Base-by-base conservation (phyloP, 2,888 invertebrate species). In the Luffia ferchaultella region DNA sequence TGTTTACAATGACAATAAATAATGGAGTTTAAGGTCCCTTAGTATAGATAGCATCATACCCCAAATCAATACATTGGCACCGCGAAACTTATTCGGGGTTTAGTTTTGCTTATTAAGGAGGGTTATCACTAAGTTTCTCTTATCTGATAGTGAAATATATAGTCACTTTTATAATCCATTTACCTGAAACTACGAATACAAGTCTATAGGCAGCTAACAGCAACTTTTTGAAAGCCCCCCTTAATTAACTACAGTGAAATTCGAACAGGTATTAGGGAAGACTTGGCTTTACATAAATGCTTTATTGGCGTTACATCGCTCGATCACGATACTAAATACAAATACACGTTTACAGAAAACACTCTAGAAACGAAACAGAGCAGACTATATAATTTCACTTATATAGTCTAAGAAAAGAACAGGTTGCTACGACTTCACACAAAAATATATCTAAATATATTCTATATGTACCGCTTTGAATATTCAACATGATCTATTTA, bases 391-490 rank as follows among this genome's bases (percentile, higher is more conserved):
- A n/a, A n/a, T n/a, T n/a, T n/a, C n/a, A n/a, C n/a, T n/a, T n/a
- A n/a, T n/a, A n/a, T n/a, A n/a, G n/a, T 30, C 30, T 3, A 30
- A 30, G 5, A 30, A 30, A 49, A 9, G 43, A 15, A 43, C 18
- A 16, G 5, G 12, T 41, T 15, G 30, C 68, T 60, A 65, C 63
- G 54, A 64, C 53, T 63, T 73, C 62, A 71, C 73, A 76, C 67
- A 74, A 76, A 74, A 75, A 76, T 76, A 75, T 59, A 60, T 62
- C 60, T 66, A 63, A 64, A 51, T 53, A 56, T 56, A 58, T 56
- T 57, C 41, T 42, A 15, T 62, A 65, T 60, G 41, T 18, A 19
- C 40, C 18, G 18, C 42, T 49, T 20, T 50, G 41, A 48, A 50
- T 62, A 61, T 59, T 62, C 60, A 70, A 63, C 59, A 59, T 63